Percentiles rank a stretch among this genome's conserved stretches.
phyloP scores from a whole-genome alignment of 2,888 invertebrate species.

The Oligia fasciuncula region DNA sequence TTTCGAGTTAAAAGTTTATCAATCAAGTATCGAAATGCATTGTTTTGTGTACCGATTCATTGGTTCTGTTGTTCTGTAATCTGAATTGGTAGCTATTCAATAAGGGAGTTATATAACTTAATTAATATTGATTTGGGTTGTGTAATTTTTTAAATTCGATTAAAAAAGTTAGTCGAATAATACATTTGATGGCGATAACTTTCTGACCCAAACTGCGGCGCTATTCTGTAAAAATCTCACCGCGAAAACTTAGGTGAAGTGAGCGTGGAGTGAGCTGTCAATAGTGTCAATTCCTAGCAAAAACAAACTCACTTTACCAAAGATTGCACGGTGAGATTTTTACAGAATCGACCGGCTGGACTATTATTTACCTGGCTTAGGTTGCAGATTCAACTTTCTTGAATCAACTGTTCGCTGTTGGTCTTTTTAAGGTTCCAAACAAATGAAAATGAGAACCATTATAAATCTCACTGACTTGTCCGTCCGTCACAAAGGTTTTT shows the following conservation, averaged over 20 bases:
- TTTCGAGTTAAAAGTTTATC: constrained; percentile 63
- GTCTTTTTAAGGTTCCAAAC: background rate
- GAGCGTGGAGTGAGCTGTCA: too few species aligned
- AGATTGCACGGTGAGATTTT: too few species aligned
- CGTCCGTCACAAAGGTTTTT: background rate
- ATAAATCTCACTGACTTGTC: background rate
- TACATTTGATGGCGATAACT: background rate
- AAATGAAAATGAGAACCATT: background rate
- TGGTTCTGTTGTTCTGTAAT: constrained; percentile 42
- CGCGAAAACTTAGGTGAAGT: too few species aligned
- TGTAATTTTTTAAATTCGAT: constrained; percentile 16
- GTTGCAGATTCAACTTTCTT: background rate
- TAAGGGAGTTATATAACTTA: constrained; percentile 53
- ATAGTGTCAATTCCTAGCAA: too few species aligned
- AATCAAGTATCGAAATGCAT: constrained; percentile 62
- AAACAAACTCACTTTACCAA: too few species aligned
- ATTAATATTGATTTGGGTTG: constrained; percentile 36
- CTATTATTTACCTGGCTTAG: too few species aligned
- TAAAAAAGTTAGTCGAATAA: background rate
- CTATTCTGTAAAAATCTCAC: too few species aligned
- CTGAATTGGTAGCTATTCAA: constrained; percentile 61
- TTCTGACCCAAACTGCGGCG: background rate
- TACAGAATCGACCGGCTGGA: background rate
- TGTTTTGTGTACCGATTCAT: constrained; percentile 60
- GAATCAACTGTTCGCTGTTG: background rate